These are phyloP conservation scores for Sycophaga agraensis DNA, from an alignment of 1,140 invertebrate genomes.

Conservation along the genomic window DNA sequence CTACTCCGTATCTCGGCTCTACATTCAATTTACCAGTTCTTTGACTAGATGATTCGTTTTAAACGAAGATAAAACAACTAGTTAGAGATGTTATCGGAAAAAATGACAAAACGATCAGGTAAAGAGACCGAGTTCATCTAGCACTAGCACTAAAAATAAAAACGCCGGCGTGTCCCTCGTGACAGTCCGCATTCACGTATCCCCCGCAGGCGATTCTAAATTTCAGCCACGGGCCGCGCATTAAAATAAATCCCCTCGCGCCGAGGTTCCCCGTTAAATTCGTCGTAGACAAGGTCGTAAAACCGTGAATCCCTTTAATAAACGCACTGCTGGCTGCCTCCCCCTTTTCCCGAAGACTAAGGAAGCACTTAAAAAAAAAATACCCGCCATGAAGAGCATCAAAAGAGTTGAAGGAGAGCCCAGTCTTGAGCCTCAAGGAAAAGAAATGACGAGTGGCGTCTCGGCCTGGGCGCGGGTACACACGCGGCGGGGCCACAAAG, in stretches of 20 bases:
- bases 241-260: slow-evolving; percentile 18
- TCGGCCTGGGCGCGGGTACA: too few species aligned
- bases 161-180: too few species aligned
- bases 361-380: neutral
- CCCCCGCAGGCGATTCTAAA: too few species aligned
- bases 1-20: too few species aligned
- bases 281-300: slow-evolving; percentile 18
- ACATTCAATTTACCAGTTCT: too few species aligned
- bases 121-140: too few species aligned
- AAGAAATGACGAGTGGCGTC: neutral
- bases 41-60: too few species aligned
- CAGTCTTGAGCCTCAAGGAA: neutral
- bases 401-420: neutral
- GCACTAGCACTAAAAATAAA: too few species aligned
- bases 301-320: slow-evolving; percentile 9
- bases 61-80: too few species aligned
- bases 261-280: slow-evolving; percentile 12
- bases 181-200: too few species aligned
- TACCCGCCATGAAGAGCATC: neutral
- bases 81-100: too few species aligned
- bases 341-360: neutral
- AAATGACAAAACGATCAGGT: too few species aligned
- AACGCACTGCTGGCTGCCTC: neutral
- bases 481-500: slow-evolving; percentile 2
- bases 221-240: neutral